Base-by-base conservation (phyloP, 2,797 vertebrate species). In the Spinus olivaceus region DNA sequence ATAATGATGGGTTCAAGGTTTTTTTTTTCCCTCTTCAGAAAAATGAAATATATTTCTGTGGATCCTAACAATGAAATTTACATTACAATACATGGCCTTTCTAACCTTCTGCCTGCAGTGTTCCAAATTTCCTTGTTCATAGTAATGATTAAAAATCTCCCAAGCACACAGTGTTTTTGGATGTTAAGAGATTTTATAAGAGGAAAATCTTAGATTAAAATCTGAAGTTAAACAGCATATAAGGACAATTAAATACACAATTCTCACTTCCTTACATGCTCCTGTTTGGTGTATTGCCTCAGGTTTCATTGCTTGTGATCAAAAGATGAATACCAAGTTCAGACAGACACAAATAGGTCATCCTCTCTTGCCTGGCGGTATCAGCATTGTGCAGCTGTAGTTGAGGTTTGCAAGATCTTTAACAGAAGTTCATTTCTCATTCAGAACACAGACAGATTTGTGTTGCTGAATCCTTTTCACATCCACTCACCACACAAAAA, bases 371-470 rank as follows among this genome's bases (percentile, higher is more conserved):
- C 76, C 76, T 66, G 74, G 56, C 25, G 7, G 28, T 85, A 90
- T 90, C 91, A 90, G 83, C 50, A 76, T 70, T 86, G 80, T 87
- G 90, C 91, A 96, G 92, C 94, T 92, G 94, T 59, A 83, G 83
- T 82, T 49, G 82, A 63, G 73, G 65, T 86, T 96, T 87, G 86
- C 67, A 77, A 93, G 76, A 92, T 96, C 84, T 90, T 93, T 92
- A 95, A 90, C 90, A 77, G 77, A 92, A 94, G 81, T 95, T 95
- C 84, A 92, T 94, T 95, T 89, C 87, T 89, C 84, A 95, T 96
- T 95, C 93, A 91, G 80, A 94, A 95, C 88, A 93, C 92, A 97
- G 81, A 72, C 59, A 93, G 81, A 81, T 92, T 88, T 93, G 85
- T 94, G 92, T 93, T 94, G 88, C 87, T 76, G 90, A 85, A 88